phyloP scores from a whole-genome alignment of 1,140 invertebrate genomes.

The Phenacoccus solenopsis region DNA sequence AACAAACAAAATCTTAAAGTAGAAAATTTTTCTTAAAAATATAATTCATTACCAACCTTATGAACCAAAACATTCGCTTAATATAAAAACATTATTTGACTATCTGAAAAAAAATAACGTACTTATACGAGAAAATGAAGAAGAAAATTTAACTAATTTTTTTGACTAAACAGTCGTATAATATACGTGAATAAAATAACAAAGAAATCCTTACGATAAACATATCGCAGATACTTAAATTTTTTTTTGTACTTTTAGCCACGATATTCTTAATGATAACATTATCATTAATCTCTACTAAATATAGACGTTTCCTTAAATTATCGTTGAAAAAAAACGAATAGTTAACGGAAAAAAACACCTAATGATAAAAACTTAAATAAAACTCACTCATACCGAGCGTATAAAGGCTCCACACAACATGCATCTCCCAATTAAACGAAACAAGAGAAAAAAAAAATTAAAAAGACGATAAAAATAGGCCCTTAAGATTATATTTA shows the following conservation, averaged over 20 bases:
- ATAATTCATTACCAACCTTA: background rate
- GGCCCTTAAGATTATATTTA: conserved; percentile 13
- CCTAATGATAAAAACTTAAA: background rate
- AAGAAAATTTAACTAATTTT: background rate
- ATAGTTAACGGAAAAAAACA: conserved; percentile 4
- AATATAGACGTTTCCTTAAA: background rate
- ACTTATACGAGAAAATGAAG: background rate
- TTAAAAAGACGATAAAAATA: background rate
- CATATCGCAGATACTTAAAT: background rate
- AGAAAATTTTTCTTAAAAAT: background rate
- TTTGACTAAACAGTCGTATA: background rate
- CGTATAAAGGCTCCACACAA: background rate
- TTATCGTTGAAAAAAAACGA: background rate
- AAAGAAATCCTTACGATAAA: background rate
- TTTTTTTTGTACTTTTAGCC: background rate
- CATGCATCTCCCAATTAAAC: conserved; percentile 3
- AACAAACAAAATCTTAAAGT: no score
- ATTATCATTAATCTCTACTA: background rate
- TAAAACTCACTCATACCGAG: background rate
- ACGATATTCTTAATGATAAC: background rate
- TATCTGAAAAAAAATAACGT: background rate
- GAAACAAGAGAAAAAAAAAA: background rate
- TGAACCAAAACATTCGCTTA: background rate
- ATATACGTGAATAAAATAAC: background rate
- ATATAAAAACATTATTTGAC: background rate